Percentiles rank a stretch among this genome's conserved stretches.
phyloP scores from a whole-genome alignment of 2,888 invertebrate genomes.

The Drosophila ezoana region DNA sequence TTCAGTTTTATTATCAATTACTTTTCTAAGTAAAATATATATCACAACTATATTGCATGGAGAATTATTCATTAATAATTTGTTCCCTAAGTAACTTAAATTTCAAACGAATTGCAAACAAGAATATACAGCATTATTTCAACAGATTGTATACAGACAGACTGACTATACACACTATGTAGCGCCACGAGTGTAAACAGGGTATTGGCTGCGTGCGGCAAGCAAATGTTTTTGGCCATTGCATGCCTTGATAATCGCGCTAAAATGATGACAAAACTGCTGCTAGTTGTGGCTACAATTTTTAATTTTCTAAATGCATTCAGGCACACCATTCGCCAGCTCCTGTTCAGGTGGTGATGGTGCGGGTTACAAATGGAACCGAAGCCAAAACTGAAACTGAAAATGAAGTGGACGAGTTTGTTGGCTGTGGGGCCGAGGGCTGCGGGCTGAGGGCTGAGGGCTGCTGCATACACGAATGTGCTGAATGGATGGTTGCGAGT shows the following conservation, averaged over 20 bases:
- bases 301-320: conserved; percentile 80
- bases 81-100: too few species aligned
- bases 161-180: conserved; percentile 3
- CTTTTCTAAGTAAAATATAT: too few species aligned
- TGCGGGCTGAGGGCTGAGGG: background rate
- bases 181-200: conserved; percentile 30
- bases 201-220: conserved; percentile 64
- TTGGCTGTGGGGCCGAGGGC: background rate
- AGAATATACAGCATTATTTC: too few species aligned
- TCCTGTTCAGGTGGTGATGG: conserved; percentile 22
- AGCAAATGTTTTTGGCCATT: conserved; percentile 64
- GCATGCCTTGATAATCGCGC: conserved; percentile 79
- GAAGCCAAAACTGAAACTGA: background rate
- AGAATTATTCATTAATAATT: too few species aligned
- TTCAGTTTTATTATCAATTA: too few species aligned
- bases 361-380: conserved; percentile 21
- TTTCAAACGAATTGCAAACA: too few species aligned
- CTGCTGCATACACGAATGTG: conserved; percentile 26
- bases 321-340: conserved; percentile 34
- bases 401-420: conserved; percentile 5
- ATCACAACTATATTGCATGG: too few species aligned
- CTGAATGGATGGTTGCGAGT: conserved; percentile 13
- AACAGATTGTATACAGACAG: too few species aligned
- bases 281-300: conserved; percentile 75
- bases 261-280: conserved; percentile 79